phyloP scores from a whole-genome alignment of 1,140 invertebrate species.

The Teleogryllus occipitalis region DNA sequence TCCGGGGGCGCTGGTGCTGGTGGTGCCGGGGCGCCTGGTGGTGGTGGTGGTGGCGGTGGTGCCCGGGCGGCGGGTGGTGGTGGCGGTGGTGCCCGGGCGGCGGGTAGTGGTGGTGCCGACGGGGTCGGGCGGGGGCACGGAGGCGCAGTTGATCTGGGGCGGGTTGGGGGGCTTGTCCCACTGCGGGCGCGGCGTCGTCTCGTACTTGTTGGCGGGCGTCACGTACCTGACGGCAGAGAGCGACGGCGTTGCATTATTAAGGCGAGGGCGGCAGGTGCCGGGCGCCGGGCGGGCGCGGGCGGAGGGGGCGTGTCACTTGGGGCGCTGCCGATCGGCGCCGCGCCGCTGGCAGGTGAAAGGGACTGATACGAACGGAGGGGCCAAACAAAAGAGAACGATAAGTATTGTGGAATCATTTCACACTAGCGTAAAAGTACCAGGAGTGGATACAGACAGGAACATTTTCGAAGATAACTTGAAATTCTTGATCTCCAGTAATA shows the following conservation, averaged over 20 bases:
- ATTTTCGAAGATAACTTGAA: no score
- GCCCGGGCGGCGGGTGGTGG: no score
- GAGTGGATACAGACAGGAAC: no score
- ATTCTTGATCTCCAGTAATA: no score
- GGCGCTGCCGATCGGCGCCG: background rate
- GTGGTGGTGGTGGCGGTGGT: background rate
- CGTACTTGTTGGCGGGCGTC: background rate
- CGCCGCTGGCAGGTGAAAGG: no score
- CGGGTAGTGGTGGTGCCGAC: background rate
- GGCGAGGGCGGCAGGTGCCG: no score
- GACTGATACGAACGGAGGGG: no score
- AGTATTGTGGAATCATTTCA: no score
- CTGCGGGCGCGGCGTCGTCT: background rate
- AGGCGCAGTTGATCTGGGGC: background rate
- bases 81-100: background rate
- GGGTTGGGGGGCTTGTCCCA: background rate
- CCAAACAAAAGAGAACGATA: no score
- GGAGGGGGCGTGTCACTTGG: no score
- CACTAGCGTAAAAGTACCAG: no score
- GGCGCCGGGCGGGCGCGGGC: no score
- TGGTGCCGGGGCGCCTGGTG: background rate
- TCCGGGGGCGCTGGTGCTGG: background rate
- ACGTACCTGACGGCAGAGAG: background rate
- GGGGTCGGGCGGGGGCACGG: background rate
- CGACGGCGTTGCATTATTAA: background rate